phyloP scores from a whole-genome alignment of 2,888 invertebrate genomes.

The Leuctra nigra region DNA sequence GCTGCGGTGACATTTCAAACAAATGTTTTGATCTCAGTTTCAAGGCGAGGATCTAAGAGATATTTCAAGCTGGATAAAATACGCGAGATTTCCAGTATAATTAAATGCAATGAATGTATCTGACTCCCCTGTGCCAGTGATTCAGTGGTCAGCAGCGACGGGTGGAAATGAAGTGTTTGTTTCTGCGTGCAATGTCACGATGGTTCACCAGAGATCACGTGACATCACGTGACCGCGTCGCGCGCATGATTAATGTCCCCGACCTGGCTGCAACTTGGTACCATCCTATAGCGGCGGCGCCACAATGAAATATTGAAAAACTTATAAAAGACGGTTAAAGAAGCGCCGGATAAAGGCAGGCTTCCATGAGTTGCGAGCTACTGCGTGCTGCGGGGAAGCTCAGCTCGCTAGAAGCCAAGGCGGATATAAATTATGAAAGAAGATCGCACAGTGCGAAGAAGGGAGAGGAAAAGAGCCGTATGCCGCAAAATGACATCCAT shows the following conservation, averaged over 20 bases:
- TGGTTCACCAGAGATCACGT: neutral
- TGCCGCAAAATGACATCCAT: conserved; percentile 7
- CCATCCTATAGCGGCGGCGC: conserved; percentile 19
- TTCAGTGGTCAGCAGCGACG: no score
- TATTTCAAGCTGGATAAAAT: no score
- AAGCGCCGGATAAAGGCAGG: conserved; percentile 26
- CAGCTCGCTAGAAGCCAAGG: conserved; percentile 9
- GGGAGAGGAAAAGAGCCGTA: neutral
- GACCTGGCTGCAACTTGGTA: neutral
- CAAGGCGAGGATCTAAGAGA: no score
- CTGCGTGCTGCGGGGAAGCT: no score
- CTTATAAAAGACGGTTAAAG: conserved; percentile 22
- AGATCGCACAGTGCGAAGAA: neutral
- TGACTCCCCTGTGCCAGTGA: no score
- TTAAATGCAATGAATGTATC: no score
- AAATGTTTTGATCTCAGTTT: no score
- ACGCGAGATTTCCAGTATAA: no score
- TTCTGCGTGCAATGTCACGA: neutral
- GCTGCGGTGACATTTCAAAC: no score
- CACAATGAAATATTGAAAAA: conserved; percentile 29
- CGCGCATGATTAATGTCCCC: conserved; percentile 10
- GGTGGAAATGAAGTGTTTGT: no score
- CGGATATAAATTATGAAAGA: conserved; percentile 23
- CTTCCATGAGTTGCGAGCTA: conserved; percentile 26
- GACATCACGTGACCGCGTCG: neutral